Conservation (phyloP, 2,888 invertebrate species). For the Schizaphis graminum region DNA sequence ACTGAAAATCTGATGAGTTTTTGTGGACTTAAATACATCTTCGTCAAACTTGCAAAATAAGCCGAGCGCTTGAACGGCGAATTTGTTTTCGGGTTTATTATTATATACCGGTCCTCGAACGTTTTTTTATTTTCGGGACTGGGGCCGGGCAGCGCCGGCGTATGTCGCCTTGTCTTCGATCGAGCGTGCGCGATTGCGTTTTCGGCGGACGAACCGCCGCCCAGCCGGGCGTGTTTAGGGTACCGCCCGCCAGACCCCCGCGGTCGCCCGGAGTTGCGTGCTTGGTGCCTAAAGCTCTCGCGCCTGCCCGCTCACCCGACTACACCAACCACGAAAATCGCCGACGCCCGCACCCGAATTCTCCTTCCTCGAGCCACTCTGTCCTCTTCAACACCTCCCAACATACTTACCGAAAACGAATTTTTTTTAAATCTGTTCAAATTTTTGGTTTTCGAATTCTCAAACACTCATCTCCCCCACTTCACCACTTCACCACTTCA, state of each 20-base stretch:
- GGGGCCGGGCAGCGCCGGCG: conserved; percentile 48
- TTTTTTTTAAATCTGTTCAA: background rate
- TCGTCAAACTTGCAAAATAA: background rate
- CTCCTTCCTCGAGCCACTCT: background rate
- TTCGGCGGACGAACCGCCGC: conserved; percentile 39
- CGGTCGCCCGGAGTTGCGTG: conserved; percentile 17
- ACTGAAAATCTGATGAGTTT: background rate
- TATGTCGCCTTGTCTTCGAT: background rate
- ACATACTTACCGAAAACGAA: background rate
- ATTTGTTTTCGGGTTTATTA: background rate
- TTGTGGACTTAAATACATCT: background rate
- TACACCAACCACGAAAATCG: conserved; percentile 48
- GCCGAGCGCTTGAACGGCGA: background rate
- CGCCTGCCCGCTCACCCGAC: conserved; percentile 46
- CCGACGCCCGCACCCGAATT: background rate
- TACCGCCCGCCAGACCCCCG: conserved; percentile 55
- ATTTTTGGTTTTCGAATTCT: background rate
- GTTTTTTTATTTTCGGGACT: background rate
- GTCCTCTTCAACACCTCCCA: background rate
- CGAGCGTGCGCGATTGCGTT: background rate
- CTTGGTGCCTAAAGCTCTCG: conserved; percentile 35
- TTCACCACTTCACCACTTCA: too few species aligned
- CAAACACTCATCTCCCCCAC: too few species aligned
- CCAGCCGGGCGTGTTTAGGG: conserved; percentile 50
- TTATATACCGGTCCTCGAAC: background rate